Base-by-base conservation (phyloP, 2,113 vertebrate genomes). In the Pteropus alecto region DNA sequence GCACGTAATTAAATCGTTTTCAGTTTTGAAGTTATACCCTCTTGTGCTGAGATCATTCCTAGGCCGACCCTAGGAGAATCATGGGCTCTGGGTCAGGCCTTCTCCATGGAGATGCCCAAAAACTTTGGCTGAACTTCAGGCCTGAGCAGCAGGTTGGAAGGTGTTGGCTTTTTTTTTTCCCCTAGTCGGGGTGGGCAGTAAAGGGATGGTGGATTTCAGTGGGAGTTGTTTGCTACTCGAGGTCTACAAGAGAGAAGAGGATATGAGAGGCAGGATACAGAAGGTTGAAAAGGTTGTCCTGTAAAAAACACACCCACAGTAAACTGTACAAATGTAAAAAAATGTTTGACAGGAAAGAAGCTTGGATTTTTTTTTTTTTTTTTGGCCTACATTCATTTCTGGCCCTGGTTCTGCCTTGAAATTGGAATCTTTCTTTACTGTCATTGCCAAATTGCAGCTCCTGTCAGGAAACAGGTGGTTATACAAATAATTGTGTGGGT, bases 381-480 rank as follows among this genome's bases (percentile, higher is more conserved):
- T 82, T 22, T 73, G 2, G 24, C 71, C 28, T 28, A 46, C 24
- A 0, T 26, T 90, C 76, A 1, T 56, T 73, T 68, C 61, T 85
- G 48, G 5, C 10, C 65, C 21, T 10, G n/a, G 51, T 51, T 93
- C 60, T 85, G n/a, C 90, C 78, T 89, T 83, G 85, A 96, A 96
- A 77, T 91, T 85, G 96, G 91, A 92, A 3, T 19, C 43, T 85
- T 35, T 33, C 38, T 1, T 68, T 13, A 6, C 13, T 15, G 4
- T 19, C 10, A 0, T 35, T 46, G 85, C 96, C 91, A 65, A 18
- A 18, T 33, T 22, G 43, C 13, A 51, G 0, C 21, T 30, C n/a
- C 58, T 60, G 8, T 84, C 94, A 95, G 97, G 97, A 98, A 98
- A 81, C 95, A 94, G 94, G 71, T 79, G 93, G 38, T 76, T 26